Percentiles rank a stretch among this genome's conserved stretches.
Evolutionary conservation across 1,140 invertebrate species (phyloP).

Genomic region (Drosophila triauraria): DNA sequence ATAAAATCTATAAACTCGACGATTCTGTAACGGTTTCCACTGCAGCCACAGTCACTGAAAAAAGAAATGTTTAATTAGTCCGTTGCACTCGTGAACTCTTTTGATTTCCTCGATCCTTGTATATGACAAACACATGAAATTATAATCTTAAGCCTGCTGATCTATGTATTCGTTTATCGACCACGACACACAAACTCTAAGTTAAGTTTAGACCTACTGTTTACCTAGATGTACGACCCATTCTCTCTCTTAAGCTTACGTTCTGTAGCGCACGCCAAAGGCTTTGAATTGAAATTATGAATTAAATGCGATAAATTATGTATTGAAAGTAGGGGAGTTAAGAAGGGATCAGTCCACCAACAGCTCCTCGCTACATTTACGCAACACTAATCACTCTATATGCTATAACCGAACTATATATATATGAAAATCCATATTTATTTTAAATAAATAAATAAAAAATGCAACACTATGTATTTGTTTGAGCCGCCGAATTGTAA

Average conservation of each 20-base stretch:
- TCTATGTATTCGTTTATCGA: constrained; percentile 33
- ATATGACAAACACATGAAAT: constrained; percentile 13
- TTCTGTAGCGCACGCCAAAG: constrained; percentile 71
- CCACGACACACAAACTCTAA: constrained; percentile 59
- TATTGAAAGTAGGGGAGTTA: constrained; percentile 26
- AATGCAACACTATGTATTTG: constrained; percentile 72
- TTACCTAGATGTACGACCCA: constrained; percentile 44
- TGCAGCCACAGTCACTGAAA: neutral
- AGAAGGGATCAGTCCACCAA: constrained; percentile 44
- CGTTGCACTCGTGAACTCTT: neutral
- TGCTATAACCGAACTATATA: constrained; percentile 36
- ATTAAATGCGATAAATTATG: constrained; percentile 42
- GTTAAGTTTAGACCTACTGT: constrained; percentile 54
- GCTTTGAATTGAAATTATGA: constrained; percentile 55
- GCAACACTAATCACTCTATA: constrained; percentile 42
- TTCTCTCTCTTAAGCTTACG: constrained; percentile 50
- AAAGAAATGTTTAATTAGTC: neutral
- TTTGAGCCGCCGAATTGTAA: constrained; percentile 50
- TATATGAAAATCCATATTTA: constrained; percentile 61
- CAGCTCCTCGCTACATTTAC: constrained; percentile 36
- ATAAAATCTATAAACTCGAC: constrained; percentile 24
- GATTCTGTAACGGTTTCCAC: constrained; percentile 35
- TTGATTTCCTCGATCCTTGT: neutral
- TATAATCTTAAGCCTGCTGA: constrained; percentile 7
- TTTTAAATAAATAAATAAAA: constrained; percentile 79